phyloP scores from a whole-genome alignment of 2,113 vertebrate genomes.

The Pimephales promelas region DNA sequence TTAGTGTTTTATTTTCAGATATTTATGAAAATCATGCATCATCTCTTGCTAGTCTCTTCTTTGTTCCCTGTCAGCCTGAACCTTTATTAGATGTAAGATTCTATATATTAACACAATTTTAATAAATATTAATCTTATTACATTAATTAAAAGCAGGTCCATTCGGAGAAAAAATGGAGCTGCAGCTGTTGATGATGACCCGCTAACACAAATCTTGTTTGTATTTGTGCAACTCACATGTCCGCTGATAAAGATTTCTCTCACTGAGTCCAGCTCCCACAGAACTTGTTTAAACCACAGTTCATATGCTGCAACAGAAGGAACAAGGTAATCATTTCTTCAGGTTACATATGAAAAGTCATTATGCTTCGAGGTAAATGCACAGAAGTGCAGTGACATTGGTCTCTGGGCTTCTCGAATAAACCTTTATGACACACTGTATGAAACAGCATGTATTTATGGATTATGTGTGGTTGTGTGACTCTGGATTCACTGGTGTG shows the following conservation, averaged over 20 bases:
- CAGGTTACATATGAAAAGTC: not conserved
- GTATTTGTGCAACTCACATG: slow-evolving; percentile 81
- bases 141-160: not conserved
- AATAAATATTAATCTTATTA: not conserved
- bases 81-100: slow-evolving; percentile 5
- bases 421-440: not conserved
- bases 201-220: not conserved
- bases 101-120: not conserved
- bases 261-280: slow-evolving; percentile 94
- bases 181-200: not conserved
- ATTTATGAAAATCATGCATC: slow-evolving; percentile 24
- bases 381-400: not conserved
- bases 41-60: not conserved
- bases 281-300: slow-evolving; percentile 98
- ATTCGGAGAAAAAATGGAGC: not conserved
- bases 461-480: not conserved
- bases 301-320: slow-evolving; percentile 83
- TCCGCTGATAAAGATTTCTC: slow-evolving; percentile 89
- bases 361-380: not conserved
- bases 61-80: slow-evolving; percentile 1
- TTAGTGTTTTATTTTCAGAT: not conserved
- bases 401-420: not conserved
- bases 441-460: not conserved
- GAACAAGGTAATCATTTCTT: slow-evolving; percentile 15
- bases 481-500: too few species aligned